Conservation (phyloP, 2,113 vertebrate genomes). For the Gambusia affinis region DNA sequence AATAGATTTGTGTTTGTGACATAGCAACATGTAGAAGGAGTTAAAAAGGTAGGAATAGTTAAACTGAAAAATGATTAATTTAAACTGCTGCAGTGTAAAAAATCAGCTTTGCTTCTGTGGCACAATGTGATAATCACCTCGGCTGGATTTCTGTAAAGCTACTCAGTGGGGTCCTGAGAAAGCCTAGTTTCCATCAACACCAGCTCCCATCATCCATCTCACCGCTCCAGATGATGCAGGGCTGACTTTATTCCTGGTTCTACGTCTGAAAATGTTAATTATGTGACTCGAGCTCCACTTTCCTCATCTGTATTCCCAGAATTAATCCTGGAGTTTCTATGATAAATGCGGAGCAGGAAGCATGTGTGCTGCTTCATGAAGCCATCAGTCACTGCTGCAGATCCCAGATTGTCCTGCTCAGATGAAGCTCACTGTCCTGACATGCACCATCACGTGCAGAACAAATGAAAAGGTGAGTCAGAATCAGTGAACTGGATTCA, state of each 20-base stretch:
- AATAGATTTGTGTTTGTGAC: neutral
- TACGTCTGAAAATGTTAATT: constrained; percentile 58
- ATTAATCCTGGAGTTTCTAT: constrained; percentile 33
- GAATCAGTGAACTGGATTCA: neutral
- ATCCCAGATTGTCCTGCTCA: neutral
- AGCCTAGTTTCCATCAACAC: constrained; percentile 42
- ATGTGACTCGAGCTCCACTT: constrained; percentile 41
- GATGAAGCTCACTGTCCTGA: constrained; percentile 4
- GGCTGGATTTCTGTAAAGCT: constrained; percentile 21
- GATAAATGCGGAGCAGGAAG: constrained; percentile 22
- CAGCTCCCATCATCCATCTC: constrained; percentile 53
- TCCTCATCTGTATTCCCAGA: constrained; percentile 33
- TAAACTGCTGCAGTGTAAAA: constrained; percentile 9
- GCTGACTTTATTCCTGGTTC: constrained; percentile 49
- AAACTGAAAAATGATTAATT: neutral
- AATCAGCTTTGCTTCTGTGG: constrained; percentile 54
- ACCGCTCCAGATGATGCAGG: constrained; percentile 51
- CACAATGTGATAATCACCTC: constrained; percentile 51
- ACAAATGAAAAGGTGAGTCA: constrained; percentile 25
- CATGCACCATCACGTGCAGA: neutral
- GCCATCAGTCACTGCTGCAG: constrained; percentile 6
- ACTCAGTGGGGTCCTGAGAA: constrained; percentile 37
- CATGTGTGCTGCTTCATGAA: constrained; percentile 36
- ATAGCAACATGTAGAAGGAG: neutral
- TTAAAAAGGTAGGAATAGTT: neutral